A percentile compares a stretch with the other conserved stretches of the same genome.
Evolutionary conservation across 2,113 vertebrate genomes (phyloP).

Genomic region (Hepsetus odoe): DNA sequence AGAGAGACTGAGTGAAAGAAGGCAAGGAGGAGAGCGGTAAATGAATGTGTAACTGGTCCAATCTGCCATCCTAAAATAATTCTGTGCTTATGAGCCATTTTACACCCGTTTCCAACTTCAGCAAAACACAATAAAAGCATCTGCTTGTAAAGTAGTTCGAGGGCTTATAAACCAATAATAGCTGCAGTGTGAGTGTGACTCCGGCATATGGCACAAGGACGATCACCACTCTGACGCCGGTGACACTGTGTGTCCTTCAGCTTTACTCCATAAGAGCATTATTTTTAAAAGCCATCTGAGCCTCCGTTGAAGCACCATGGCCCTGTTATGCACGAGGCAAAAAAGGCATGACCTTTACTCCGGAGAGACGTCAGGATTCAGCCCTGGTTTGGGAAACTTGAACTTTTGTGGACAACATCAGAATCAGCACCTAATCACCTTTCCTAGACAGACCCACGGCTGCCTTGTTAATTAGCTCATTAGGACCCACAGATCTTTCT

Average conservation of each 20-base stretch:
- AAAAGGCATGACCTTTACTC: no score
- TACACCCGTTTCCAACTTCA: slow-evolving; percentile 10
- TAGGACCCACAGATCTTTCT: slow-evolving; percentile 9
- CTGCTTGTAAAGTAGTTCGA: slow-evolving; percentile 27
- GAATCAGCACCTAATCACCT: slow-evolving; percentile 32
- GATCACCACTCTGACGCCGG: not conserved
- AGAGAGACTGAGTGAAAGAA: not conserved
- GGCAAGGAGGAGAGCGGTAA: not conserved
- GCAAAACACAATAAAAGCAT: slow-evolving; percentile 17
- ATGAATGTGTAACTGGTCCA: not conserved
- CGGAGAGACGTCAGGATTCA: not conserved
- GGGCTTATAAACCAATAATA: slow-evolving; percentile 35
- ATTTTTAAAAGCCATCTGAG: not conserved
- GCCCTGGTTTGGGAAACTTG: not conserved
- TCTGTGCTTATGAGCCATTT: slow-evolving; percentile 20
- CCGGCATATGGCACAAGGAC: slow-evolving; percentile 30
- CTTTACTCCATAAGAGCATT: not conserved
- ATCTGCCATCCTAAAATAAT: slow-evolving; percentile 12
- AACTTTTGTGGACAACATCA: slow-evolving; percentile 33
- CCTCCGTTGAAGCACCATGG: not conserved
- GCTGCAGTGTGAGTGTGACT: not conserved
- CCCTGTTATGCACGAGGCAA: not conserved
- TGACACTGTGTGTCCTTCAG: slow-evolving; percentile 4
- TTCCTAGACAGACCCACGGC: not conserved
- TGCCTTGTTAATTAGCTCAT: slow-evolving; percentile 36